A percentile compares a stretch with the other conserved stretches of the same genome.
phyloP scores from a whole-genome alignment of 1,140 invertebrate species.

The Eufriesea mexicana region DNA sequence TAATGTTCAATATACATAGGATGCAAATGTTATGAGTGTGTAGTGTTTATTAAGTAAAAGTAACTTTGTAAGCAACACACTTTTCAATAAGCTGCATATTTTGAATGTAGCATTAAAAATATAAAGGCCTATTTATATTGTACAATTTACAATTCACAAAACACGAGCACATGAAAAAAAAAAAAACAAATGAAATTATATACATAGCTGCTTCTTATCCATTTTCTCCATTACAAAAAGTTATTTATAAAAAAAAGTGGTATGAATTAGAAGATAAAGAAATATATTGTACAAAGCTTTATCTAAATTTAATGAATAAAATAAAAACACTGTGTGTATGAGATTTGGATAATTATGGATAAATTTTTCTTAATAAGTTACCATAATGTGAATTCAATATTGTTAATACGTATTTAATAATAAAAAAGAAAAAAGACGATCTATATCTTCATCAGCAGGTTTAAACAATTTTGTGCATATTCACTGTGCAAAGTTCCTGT shows the following conservation, averaged over 20 bases:
- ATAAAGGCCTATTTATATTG: conserved; percentile 62
- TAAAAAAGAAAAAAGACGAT: background rate
- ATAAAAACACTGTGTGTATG: background rate
- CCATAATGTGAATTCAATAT: conserved; percentile 55
- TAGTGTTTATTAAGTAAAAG: conserved; percentile 59
- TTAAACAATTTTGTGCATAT: conserved; percentile 42
- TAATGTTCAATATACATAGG: conserved; percentile 51
- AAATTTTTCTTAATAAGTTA: conserved; percentile 61
- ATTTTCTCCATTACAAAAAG: conserved; percentile 13
- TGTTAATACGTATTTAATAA: conserved; percentile 48
- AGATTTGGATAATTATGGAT: conserved; percentile 42
- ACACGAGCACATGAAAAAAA: conserved; percentile 38
- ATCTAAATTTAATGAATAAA: conserved; percentile 41
- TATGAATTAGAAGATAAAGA: conserved; percentile 13
- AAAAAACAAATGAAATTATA: conserved; percentile 9
- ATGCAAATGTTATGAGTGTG: conserved; percentile 36
- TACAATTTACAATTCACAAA: conserved; percentile 50
- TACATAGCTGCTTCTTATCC: conserved; percentile 24
- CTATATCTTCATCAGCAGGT: conserved; percentile 44
- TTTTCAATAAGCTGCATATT: conserved; percentile 34
- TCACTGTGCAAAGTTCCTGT: conserved; percentile 56
- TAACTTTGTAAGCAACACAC: conserved; percentile 29
- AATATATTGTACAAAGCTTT: conserved; percentile 44
- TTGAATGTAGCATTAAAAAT: conserved; percentile 34
- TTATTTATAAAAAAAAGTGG: conserved; percentile 26